Evolutionary conservation across 2,113 vertebrate genomes (phyloP).

Genomic region (Pelecanus crispus): DNA sequence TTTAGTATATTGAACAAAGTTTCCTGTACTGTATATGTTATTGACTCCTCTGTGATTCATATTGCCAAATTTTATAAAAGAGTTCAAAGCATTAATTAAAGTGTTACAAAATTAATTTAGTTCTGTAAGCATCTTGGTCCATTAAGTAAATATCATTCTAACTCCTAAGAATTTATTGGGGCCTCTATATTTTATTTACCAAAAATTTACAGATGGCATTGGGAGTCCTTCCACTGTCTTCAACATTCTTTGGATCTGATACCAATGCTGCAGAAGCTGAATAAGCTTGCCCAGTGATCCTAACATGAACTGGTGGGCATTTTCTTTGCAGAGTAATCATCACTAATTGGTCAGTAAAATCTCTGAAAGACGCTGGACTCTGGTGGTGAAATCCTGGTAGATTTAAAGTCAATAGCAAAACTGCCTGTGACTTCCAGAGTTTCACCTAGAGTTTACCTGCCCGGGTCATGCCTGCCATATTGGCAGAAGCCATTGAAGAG

Average conservation of each 20-base stretch:
- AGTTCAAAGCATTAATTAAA: neutral
- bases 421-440: neutral
- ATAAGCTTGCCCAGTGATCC: neutral
- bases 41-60: neutral
- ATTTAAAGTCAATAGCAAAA: neutral
- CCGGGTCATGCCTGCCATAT: neutral
- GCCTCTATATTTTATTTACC: neutral
- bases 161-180: neutral
- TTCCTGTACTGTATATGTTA: neutral
- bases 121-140: neutral
- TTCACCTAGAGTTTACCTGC: neutral
- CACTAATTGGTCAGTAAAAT: neutral
- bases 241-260: neutral
- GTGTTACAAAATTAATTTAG: neutral
- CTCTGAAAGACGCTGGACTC: neutral
- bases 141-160: neutral
- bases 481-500: neutral
- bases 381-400: neutral
- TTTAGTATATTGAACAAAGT: neutral
- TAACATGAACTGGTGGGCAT: neutral
- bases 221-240: neutral
- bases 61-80: neutral
- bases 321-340: neutral
- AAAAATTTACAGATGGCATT: neutral
- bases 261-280: neutral